Conservation (phyloP, 2,113 vertebrate species). For the Hemicordylus capensis region DNA sequence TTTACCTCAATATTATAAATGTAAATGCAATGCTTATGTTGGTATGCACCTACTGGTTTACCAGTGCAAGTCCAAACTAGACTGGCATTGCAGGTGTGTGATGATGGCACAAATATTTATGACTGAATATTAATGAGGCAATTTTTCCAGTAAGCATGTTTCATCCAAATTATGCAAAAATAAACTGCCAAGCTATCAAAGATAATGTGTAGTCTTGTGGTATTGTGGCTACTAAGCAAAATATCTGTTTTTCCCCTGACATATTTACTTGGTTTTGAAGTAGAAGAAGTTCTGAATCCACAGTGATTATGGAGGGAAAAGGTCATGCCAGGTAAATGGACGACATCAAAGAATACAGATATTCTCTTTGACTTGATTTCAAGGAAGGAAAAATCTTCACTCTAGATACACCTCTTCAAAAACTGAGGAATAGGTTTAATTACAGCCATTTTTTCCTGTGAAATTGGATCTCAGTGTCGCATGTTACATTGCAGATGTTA, state of each 20-base stretch:
- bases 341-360: neutral
- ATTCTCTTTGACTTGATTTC: neutral
- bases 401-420: conserved; percentile 36
- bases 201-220: neutral
- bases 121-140: neutral
- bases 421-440: conserved; percentile 49
- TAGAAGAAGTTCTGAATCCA: neutral
- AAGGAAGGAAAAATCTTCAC: neutral
- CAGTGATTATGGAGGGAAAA: neutral
- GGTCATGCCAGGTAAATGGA: neutral
- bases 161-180: neutral
- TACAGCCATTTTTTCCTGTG: conserved; percentile 45
- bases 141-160: neutral
- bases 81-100: neutral
- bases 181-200: neutral
- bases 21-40: neutral
- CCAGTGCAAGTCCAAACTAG: neutral
- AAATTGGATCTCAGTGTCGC: conserved; percentile 42
- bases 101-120: neutral
- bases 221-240: neutral
- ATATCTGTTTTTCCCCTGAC: neutral
- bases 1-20: neutral
- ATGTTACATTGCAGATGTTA: conserved; percentile 58
- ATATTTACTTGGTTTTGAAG: neutral
- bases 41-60: neutral